Conservation (phyloP, 2,888 invertebrate genomes). For the Pheosia tremula region DNA sequence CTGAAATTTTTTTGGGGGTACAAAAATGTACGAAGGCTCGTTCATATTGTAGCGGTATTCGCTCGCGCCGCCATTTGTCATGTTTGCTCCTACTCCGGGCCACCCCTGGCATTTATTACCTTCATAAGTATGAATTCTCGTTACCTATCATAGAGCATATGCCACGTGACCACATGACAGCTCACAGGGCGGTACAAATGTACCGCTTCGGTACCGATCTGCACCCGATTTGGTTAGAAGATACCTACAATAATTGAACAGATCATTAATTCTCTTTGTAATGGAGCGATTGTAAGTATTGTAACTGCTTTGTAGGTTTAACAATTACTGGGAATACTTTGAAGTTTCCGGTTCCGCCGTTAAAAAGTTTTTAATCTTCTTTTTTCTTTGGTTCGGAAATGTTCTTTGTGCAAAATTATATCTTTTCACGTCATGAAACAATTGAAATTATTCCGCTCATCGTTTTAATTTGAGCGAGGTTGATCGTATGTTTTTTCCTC, state of each 20-base stretch:
- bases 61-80: neutral
- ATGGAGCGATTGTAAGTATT: slow-evolving; percentile 53
- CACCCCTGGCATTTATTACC: no score
- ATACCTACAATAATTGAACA: slow-evolving; percentile 12
- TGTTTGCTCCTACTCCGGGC: no score
- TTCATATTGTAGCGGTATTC: neutral
- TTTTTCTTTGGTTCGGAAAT: slow-evolving; percentile 15
- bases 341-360: slow-evolving; percentile 32
- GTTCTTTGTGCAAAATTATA: slow-evolving; percentile 21
- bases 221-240: neutral
- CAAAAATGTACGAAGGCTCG: slow-evolving; percentile 33
- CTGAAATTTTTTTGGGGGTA: slow-evolving; percentile 45
- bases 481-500: neutral
- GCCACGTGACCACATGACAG: no score
- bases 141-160: no score
- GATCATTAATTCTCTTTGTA: slow-evolving; percentile 66
- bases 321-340: slow-evolving; percentile 49
- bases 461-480: slow-evolving; percentile 11
- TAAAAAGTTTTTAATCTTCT: slow-evolving; percentile 38
- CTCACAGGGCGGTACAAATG: no score
- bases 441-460: slow-evolving; percentile 17
- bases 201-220: no score
- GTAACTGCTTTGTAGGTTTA: slow-evolving; percentile 65
- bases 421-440: slow-evolving; percentile 18
- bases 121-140: no score